Percentiles rank a stretch among this genome's conserved stretches.
Conservation (phyloP, 2,888 invertebrate genomes). For the Corbicula japonica region DNA sequence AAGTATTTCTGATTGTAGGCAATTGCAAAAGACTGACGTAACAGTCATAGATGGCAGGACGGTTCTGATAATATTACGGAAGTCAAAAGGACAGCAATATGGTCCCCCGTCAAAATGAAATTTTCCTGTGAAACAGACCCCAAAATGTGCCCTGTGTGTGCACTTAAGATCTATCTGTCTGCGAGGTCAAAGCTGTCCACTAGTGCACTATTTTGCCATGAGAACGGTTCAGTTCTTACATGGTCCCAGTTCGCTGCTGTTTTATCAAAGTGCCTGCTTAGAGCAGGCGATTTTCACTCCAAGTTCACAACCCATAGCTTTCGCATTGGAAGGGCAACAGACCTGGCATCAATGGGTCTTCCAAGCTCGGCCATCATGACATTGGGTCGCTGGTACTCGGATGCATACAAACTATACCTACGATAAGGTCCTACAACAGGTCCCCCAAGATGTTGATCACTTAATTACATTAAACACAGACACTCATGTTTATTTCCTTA, state of each 20-base stretch:
- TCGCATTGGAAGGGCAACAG: too few relatives aligned
- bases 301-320: not conserved
- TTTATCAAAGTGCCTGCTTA: not conserved
- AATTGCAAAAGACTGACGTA: not conserved
- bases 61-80: not conserved
- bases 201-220: not conserved
- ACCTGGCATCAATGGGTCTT: too few relatives aligned
- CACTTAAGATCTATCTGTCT: not conserved
- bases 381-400: not conserved
- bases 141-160: not conserved
- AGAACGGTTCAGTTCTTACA: not conserved
- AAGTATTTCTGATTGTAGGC: not conserved
- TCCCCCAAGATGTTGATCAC: too few relatives aligned
- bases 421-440: not conserved
- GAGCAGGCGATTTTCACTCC: not conserved
- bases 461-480: too few relatives aligned
- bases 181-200: not conserved
- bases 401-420: not conserved
- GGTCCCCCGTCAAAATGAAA: not conserved
- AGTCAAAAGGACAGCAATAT: not conserved
- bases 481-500: too few relatives aligned
- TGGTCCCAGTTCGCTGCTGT: not conserved
- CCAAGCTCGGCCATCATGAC: too few relatives aligned
- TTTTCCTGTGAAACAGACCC: not conserved
- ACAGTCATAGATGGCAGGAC: not conserved